A percentile compares a stretch with the other conserved stretches of the same genome.
Conservation (phyloP, 2,888 invertebrate genomes). For the Choreutis nemorana region DNA sequence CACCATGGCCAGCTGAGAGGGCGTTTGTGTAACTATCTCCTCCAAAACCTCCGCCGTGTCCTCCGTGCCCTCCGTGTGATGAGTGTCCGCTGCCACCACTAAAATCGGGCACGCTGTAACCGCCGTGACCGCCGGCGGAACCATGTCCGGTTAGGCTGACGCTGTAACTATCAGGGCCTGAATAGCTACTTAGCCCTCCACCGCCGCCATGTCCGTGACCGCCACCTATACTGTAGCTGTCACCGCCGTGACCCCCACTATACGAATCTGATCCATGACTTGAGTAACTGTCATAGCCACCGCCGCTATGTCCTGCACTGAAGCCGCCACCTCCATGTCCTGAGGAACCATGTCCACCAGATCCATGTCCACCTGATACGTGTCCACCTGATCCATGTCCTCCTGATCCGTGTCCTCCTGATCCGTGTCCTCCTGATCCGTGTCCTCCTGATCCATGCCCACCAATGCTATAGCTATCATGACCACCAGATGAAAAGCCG, state of each 20-base stretch:
- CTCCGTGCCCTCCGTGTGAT: constrained; percentile 19
- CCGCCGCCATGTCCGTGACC: constrained; percentile 17
- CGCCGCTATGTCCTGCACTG: constrained; percentile 5
- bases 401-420: constrained; percentile 8
- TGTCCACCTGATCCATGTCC: constrained; percentile 11
- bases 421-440: constrained; percentile 17
- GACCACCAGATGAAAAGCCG: constrained; percentile 16
- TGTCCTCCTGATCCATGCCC: constrained; percentile 13
- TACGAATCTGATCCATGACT: too few relatives aligned
- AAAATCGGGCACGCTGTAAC: constrained; percentile 18
- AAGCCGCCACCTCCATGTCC: constrained; percentile 9
- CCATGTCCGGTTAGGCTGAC: constrained; percentile 16
- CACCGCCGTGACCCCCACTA: constrained; percentile 8
- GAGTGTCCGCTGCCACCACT: constrained; percentile 23
- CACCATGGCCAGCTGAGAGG: constrained; percentile 50
- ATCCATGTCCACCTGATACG: not conserved
- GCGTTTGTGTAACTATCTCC: constrained; percentile 53
- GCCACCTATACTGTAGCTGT: constrained; percentile 12
- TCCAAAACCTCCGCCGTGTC: constrained; percentile 19
- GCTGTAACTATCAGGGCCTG: constrained; percentile 24
- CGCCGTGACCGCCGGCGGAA: constrained; percentile 17
- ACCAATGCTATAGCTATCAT: constrained; percentile 13
- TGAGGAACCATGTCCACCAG: not conserved
- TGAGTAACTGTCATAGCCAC: constrained; percentile 1
- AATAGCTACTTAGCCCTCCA: constrained; percentile 16